These are phyloP conservation scores for Brenthis ino DNA, from an alignment of 2,888 invertebrate genomes.

Conservation along the genomic window DNA sequence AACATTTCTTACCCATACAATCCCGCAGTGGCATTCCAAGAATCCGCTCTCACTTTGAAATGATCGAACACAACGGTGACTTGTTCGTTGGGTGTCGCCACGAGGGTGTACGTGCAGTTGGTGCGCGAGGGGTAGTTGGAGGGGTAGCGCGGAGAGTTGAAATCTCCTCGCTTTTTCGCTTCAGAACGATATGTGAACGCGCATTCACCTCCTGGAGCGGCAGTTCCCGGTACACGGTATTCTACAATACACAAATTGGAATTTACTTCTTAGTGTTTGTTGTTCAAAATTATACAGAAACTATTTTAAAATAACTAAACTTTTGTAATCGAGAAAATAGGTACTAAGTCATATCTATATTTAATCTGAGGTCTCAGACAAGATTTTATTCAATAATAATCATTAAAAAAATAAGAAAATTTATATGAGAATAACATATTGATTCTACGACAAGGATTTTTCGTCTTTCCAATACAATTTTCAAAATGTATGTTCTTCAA, in stretches of 20 bases:
- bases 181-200: slow-evolving; percentile 95
- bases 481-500: no score
- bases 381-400: no score
- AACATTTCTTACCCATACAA: slow-evolving; percentile 62
- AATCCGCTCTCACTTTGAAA: slow-evolving; percentile 93
- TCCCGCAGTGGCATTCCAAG: slow-evolving; percentile 87
- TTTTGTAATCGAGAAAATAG: no score
- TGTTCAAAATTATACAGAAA: no score
- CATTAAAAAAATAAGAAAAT: no score
- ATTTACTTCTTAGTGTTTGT: no score
- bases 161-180: slow-evolving; percentile 93
- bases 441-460: no score
- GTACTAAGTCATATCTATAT: no score
- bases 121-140: slow-evolving; percentile 97
- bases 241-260: slow-evolving; percentile 75
- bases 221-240: slow-evolving; percentile 96
- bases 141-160: slow-evolving; percentile 98
- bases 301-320: no score
- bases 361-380: background rate
- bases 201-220: slow-evolving; percentile 95
- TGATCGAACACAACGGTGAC: slow-evolving; percentile 95
- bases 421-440: no score
- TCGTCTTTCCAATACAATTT: no score
- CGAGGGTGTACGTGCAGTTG: slow-evolving; percentile 96
- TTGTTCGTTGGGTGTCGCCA: slow-evolving; percentile 93